These are phyloP conservation scores for Propithecus perrieri DNA, from an alignment of 2,797 vertebrate genomes.

Conservation along the genomic window DNA sequence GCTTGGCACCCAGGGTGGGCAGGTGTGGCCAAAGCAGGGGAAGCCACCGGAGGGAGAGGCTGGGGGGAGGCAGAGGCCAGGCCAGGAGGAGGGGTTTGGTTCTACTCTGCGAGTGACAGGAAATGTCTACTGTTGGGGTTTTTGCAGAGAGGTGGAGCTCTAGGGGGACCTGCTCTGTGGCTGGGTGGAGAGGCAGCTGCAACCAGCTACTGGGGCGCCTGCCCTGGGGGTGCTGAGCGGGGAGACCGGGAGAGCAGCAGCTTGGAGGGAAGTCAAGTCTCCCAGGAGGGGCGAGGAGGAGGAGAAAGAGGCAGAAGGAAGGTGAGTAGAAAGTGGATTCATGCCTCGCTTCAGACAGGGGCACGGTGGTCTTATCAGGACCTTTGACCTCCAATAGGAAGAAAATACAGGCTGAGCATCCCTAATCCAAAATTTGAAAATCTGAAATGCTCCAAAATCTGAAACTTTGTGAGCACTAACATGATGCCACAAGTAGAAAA, in stretches of 20 bases:
- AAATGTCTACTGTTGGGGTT: neutral
- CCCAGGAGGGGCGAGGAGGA: neutral
- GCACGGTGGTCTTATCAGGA: neutral
- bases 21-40: neutral
- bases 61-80: neutral
- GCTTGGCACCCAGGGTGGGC: neutral
- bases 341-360: neutral
- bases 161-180: neutral
- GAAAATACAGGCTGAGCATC: neutral
- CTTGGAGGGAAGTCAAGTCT: neutral
- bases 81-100: neutral
- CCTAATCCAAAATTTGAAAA: neutral
- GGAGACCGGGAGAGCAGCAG: neutral
- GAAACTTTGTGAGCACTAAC: neutral
- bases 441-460: neutral
- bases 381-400: neutral
- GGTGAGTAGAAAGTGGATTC: neutral
- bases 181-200: neutral
- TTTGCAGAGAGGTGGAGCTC: neutral
- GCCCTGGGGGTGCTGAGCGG: neutral
- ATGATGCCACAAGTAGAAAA: neutral
- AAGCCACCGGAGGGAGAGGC: neutral
- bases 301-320: neutral
- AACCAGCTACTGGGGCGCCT: neutral
- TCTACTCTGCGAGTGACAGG: neutral